A percentile compares a stretch with the other conserved stretches of the same genome.
Evolutionary conservation across 2,113 vertebrate species (phyloP).

Genomic region (Macrotis lagotis): DNA sequence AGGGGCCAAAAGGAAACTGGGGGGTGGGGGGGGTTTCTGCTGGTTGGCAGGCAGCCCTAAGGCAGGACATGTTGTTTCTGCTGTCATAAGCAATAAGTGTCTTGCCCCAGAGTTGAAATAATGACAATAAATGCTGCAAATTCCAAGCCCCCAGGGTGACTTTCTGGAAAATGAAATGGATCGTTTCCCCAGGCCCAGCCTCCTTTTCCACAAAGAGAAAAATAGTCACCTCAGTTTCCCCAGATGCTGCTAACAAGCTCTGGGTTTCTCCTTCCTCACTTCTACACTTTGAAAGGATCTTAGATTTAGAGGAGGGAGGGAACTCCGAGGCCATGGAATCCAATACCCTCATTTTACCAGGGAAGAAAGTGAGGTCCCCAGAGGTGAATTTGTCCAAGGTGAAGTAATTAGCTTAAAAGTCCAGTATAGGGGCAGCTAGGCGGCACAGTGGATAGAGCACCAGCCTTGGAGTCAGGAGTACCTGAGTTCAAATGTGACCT

Average conservation of each 20-base stretch:
- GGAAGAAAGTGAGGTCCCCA: not conserved
- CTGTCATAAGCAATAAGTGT: not conserved
- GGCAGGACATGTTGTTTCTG: not conserved
- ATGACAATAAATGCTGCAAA: constrained; percentile 37
- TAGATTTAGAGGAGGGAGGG: not conserved
- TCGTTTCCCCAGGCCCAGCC: constrained; percentile 53
- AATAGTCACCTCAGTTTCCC: not conserved
- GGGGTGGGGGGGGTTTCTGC: not conserved
- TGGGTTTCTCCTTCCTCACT: not conserved
- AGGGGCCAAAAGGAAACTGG: not conserved
- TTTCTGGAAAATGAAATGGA: constrained; percentile 63
- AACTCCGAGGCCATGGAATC: not conserved
- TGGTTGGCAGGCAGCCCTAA: not conserved
- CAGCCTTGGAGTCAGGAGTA: too few relatives aligned
- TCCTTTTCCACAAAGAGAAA: constrained; percentile 55
- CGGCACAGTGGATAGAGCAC: too few relatives aligned
- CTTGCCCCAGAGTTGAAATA: constrained; percentile 28
- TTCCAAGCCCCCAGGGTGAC: constrained; percentile 30
- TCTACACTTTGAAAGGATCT: not conserved
- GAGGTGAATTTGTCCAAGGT: not conserved
- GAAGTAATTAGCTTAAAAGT: not conserved
- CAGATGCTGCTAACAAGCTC: not conserved
- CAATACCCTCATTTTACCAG: not conserved
- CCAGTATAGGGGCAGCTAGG: not conserved
- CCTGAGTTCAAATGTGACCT: too few relatives aligned